Evolutionary conservation across 2,797 vertebrate species (phyloP), one percentile per base, ranked within the genome.

Genomic region (Carduelis carduelis): DNA sequence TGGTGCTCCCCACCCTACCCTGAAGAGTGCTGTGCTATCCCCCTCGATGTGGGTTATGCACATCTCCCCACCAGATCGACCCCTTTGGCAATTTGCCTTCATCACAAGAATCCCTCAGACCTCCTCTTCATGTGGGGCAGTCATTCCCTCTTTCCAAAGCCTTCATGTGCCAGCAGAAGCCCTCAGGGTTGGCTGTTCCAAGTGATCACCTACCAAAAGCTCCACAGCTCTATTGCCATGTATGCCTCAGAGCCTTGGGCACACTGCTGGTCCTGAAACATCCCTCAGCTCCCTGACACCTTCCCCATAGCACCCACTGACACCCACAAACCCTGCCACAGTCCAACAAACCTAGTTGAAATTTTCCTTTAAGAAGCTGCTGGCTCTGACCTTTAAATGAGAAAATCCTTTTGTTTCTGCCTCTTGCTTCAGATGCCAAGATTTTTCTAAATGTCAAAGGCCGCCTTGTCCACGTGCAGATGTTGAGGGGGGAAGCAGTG

Each of bases 361-460:
- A 96, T 95, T 83, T 89, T 50, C 91, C 95, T 97, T 95, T 89
- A 94, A 92, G 95, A 90, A 91, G 96, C 94, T 83, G 94, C 94
- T 28, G 61, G 78, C 85, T 69, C 83, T 98, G 98, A 98, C 98
- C 98, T 98, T 98, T 98, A 97, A 93, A 96, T 2, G 59, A 97
- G 98, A 98, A 98, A 98, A 98, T 97, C 96, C 95, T 97, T 90
- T 96, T 95, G 96, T 97, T 97, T 96, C 96, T 97, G 95, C 95
- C 90, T 97, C 90, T 95, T 94, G 97, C 93, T 96, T 97, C 14
- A n/a, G 81, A 96, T 86, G 94, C 92, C 3, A 60, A 96, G 87
- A 96, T 96, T 97, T 97, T 97, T 97, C 96, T 97, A 98, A 98
- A 98, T 98, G 98, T 98, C 98, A 98, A 89, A 94, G 92, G 93